Base-by-base conservation (phyloP, 2,113 vertebrate genomes). In the Corythaeola cristata region DNA sequence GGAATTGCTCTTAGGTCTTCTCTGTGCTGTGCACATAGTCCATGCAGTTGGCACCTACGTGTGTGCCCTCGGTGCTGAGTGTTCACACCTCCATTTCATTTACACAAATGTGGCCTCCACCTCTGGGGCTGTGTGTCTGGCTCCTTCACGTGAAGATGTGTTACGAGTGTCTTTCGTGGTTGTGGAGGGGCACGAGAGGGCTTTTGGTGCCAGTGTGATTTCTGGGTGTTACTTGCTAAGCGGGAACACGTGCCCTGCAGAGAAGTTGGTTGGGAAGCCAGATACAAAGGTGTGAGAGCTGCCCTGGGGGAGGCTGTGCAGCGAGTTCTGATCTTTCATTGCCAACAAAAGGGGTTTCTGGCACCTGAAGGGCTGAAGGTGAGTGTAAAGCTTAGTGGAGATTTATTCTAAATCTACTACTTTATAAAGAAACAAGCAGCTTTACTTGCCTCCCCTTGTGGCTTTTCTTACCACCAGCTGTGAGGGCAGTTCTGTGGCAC, bases 11-110 rank as follows among this genome's bases (percentile, higher is more conserved):
- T 17, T 23, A 24, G 27, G 6, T 78, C 33, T 45, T 59, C 2
- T 14, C 37, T 68, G 50, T 33, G 69, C 84, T 3, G 2, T 22
- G 74, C 47, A 12, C 14, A 8, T 22, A 8, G 58, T 26, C 35
- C 1, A 0, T 49, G 69, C 74, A 39, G 74, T 5, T 77, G 83
- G 27, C 59, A 64, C 50, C 2, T 6, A 8, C 26, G 5, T 0
- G 1, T 33, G 28, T 85, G 71, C 71, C 76, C 45, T 49, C 56
- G 83, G 3, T 30, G 32, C 59, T 30, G 44, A 1, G 0, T 12
- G 13, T 52, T 44, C 56, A 62, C 47, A 13, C 5, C 2, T 45
- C 30, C 12, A 3, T 59, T 68, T n/a, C 12, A 16, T 22, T 77
- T 41, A 33, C 18, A 15, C 8, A 15, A 19, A n/a, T 4, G 0